These are phyloP conservation scores for Desmodus rotundus DNA, from an alignment of 2,113 vertebrate genomes.

Conservation along the genomic window DNA sequence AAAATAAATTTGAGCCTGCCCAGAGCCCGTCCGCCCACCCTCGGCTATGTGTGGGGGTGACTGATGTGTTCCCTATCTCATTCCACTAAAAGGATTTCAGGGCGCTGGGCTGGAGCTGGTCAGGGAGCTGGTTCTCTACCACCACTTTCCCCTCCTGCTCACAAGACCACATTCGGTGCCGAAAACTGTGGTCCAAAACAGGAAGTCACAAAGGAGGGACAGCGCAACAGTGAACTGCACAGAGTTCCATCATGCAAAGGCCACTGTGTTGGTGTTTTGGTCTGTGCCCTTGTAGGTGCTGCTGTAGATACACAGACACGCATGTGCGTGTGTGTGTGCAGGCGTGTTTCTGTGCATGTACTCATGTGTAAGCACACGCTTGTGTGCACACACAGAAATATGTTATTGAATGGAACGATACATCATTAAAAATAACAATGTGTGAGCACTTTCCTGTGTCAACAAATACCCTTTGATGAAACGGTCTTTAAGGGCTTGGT, in stretches of 20 bases:
- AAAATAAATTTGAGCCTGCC: not conserved
- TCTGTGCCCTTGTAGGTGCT: not conserved
- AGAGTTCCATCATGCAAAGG: not conserved
- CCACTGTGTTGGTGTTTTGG: not conserved
- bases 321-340: not conserved
- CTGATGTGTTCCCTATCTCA: not conserved
- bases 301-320: too few relatives aligned
- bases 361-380: not conserved
- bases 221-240: not conserved
- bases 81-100: not conserved
- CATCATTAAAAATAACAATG: not conserved
- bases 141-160: not conserved
- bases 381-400: not conserved
- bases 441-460: not conserved
- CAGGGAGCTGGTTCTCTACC: not conserved
- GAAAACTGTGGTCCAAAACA: not conserved
- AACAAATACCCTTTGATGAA: not conserved
- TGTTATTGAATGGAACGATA: too few relatives aligned
- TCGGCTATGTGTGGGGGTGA: not conserved
- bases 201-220: not conserved
- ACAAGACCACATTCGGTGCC: too few relatives aligned
- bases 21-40: accelerated
- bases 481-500: not conserved
- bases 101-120: not conserved
- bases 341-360: not conserved